A percentile compares a stretch with the other conserved stretches of the same genome.
These are phyloP conservation scores for Silurus meridionalis DNA, from an alignment of 2,113 vertebrate species.

Conservation along the genomic window DNA sequence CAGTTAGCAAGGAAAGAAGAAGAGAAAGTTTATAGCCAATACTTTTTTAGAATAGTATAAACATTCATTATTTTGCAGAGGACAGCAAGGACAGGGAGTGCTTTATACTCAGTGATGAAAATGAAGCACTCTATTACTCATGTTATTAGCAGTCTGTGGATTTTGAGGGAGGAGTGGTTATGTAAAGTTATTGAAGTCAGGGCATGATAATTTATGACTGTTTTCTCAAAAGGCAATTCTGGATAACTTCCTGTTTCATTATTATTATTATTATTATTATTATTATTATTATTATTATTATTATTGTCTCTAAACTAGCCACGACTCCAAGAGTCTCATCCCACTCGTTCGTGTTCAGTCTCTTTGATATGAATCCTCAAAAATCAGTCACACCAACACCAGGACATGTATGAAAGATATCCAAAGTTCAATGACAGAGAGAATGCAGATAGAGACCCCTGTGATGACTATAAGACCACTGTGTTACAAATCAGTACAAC, in stretches of 20 bases:
- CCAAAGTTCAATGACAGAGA: too few relatives aligned
- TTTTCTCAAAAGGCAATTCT: background rate
- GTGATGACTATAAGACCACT: too few relatives aligned
- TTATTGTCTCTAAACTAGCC: too few relatives aligned
- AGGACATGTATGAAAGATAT: too few relatives aligned
- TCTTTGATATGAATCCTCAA: too few relatives aligned
- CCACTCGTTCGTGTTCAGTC: too few relatives aligned
- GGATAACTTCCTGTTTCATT: background rate
- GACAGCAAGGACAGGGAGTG: background rate
- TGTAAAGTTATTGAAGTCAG: background rate
- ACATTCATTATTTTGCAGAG: too few relatives aligned
- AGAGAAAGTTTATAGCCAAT: slow-evolving; percentile 12
- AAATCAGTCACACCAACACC: too few relatives aligned
- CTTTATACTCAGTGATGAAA: background rate
- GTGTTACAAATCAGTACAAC: too few relatives aligned
- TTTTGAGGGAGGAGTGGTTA: background rate
- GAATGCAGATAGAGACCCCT: too few relatives aligned
- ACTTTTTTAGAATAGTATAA: background rate
- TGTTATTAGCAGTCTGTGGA: slow-evolving; percentile 4
- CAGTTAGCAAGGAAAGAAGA: slow-evolving; percentile 14
- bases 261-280: background rate
- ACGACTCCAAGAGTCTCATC: too few relatives aligned
- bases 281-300: too few relatives aligned
- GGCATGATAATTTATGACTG: background rate
- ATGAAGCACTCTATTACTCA: background rate